Evolutionary conservation across 2,113 vertebrate species (phyloP).

Genomic region (Nibea albiflora): DNA sequence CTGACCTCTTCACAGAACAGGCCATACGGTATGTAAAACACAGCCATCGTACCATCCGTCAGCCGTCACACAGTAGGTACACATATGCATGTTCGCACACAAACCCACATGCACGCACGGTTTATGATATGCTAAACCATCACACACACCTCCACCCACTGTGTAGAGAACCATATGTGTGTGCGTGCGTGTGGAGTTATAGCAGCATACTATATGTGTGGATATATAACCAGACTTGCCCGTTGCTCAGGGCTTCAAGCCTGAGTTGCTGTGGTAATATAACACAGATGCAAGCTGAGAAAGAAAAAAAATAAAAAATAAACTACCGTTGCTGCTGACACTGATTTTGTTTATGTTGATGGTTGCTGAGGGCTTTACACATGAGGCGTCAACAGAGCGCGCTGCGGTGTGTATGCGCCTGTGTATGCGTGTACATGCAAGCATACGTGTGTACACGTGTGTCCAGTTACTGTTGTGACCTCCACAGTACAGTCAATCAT

Average conservation of each 20-base stretch:
- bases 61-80: slow-evolving; percentile 28
- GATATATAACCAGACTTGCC: slow-evolving; percentile 34
- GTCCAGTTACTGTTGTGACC: slow-evolving; percentile 65
- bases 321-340: slow-evolving; percentile 42
- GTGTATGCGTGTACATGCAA: slow-evolving; percentile 21
- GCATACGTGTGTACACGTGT: slow-evolving; percentile 55
- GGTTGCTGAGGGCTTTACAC: slow-evolving; percentile 53
- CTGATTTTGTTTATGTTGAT: slow-evolving; percentile 64
- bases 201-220: slow-evolving; percentile 17
- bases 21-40: slow-evolving; percentile 75
- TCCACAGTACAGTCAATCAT: slow-evolving; percentile 68
- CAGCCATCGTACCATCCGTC: slow-evolving; percentile 48
- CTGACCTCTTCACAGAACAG: slow-evolving; percentile 78
- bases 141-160: slow-evolving; percentile 45
- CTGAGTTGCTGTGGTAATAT: slow-evolving; percentile 43
- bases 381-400: slow-evolving; percentile 39
- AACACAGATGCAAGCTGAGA: slow-evolving; percentile 59
- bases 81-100: slow-evolving; percentile 23
- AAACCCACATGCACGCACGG: slow-evolving; percentile 35
- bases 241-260: slow-evolving; percentile 42
- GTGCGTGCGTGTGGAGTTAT: slow-evolving; percentile 23
- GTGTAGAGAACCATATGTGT: slow-evolving; percentile 51
- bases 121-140: slow-evolving; percentile 34
- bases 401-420: slow-evolving; percentile 14
- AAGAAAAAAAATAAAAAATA: slow-evolving; percentile 32